Conservation (phyloP, 2,113 vertebrate species). For the Paramisgurnus dabryanus region DNA sequence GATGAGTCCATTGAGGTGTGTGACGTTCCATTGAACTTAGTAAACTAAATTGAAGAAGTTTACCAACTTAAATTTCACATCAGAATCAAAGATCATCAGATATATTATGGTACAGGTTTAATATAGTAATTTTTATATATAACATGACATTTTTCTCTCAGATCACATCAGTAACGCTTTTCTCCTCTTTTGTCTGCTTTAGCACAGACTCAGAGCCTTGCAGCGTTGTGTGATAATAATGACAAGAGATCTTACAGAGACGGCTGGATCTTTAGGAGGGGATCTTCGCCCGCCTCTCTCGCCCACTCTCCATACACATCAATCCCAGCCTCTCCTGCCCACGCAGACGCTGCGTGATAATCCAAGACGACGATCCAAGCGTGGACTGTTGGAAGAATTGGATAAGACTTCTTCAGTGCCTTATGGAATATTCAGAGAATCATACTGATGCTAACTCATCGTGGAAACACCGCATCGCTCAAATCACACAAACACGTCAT, state of each 20-base stretch:
- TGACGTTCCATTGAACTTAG: no score
- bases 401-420: slow-evolving; percentile 94
- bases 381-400: slow-evolving; percentile 86
- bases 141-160: no score
- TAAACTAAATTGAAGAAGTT: no score
- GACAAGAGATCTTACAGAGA: slow-evolving; percentile 49
- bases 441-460: slow-evolving; percentile 94
- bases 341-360: slow-evolving; percentile 78
- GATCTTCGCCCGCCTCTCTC: slow-evolving; percentile 43
- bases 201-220: slow-evolving; percentile 13
- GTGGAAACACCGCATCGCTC: slow-evolving; percentile 91
- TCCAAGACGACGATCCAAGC: slow-evolving; percentile 87
- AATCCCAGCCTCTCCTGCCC: slow-evolving; percentile 78
- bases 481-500: slow-evolving; percentile 79
- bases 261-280: slow-evolving; percentile 52
- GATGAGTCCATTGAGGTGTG: no score
- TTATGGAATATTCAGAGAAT: slow-evolving; percentile 97
- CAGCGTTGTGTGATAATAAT: slow-evolving; percentile 34
- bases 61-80: no score
- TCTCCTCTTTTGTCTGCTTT: background rate
- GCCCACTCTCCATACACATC: slow-evolving; percentile 72
- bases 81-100: no score
- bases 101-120: no score
- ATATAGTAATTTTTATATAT: background rate
- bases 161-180: no score